These are phyloP conservation scores for Pocota personata DNA, from an alignment of 2,888 invertebrate species.

Conservation along the genomic window DNA sequence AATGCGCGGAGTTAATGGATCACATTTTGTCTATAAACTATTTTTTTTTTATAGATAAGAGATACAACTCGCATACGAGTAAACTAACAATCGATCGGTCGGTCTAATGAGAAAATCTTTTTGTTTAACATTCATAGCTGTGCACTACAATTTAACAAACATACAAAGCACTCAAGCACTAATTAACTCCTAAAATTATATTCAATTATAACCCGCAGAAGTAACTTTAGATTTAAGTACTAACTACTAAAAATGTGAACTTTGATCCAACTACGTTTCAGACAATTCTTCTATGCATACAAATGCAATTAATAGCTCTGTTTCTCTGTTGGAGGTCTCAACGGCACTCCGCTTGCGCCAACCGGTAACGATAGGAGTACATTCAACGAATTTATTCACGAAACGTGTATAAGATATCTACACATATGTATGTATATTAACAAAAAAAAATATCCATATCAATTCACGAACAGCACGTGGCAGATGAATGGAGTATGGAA, in stretches of 20 bases:
- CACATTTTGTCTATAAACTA: no score
- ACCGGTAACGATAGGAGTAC: background rate
- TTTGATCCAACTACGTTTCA: background rate
- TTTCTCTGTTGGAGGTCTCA: background rate
- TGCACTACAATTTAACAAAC: no score
- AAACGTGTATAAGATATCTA: background rate
- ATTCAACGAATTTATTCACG: background rate
- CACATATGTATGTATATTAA: no score
- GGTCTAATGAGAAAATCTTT: no score
- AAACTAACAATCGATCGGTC: no score
- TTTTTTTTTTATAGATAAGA: no score
- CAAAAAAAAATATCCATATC: background rate
- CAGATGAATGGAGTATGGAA: background rate
- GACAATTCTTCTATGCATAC: background rate
- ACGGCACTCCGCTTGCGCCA: background rate
- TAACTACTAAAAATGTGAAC: background rate
- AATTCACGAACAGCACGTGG: conserved; percentile 38
- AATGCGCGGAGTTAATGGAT: no score
- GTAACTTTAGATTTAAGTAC: conserved; percentile 2
- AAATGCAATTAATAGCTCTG: background rate
- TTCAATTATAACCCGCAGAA: background rate
- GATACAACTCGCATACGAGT: no score
- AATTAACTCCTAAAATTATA: background rate
- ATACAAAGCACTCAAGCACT: no score
- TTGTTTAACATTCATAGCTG: no score